Percentiles rank a stretch among this genome's conserved stretches.
These are phyloP conservation scores for Alosa alosa DNA, from an alignment of 2,113 vertebrate genomes.

Conservation along the genomic window DNA sequence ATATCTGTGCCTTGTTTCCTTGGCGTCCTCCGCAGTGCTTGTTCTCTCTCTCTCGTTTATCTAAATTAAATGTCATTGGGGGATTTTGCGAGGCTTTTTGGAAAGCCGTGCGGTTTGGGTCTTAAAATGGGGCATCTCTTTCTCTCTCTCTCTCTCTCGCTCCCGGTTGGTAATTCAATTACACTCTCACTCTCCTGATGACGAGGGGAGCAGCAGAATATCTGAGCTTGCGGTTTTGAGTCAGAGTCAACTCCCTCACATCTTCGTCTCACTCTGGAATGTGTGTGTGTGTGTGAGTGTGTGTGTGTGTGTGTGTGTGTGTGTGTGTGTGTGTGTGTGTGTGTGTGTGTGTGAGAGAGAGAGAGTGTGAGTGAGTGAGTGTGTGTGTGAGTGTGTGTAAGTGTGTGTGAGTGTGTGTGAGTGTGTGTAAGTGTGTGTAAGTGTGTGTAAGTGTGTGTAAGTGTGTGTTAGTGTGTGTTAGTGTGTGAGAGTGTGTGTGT, in stretches of 20 bases:
- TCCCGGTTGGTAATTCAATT: constrained; percentile 21
- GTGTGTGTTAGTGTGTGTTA: constrained; percentile 1
- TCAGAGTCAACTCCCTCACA: not conserved
- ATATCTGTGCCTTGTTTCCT: not conserved
- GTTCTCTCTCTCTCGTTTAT: not conserved
- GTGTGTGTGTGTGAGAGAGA: too few species aligned
- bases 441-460: too few species aligned
- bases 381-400: too few species aligned
- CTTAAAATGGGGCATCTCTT: not conserved
- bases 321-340: not conserved
- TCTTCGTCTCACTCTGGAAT: not conserved
- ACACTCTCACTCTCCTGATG: constrained; percentile 19
- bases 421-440: too few species aligned
- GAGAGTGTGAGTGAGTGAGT: too few species aligned
- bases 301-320: not conserved
- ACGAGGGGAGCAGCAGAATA: not conserved
- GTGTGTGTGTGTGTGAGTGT: constrained; percentile 1
- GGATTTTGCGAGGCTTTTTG: not conserved
- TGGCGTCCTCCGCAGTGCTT: not conserved
- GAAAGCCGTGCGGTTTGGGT: not conserved
- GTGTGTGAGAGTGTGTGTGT: constrained; percentile 3
- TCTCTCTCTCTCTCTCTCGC: not conserved
- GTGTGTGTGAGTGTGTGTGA: too few species aligned
- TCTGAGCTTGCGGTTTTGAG: constrained; percentile 12
- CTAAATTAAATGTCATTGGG: constrained; percentile 12